These are phyloP conservation scores for Drosophila nigricruria DNA, from an alignment of 2,888 invertebrate species.

Conservation along the genomic window DNA sequence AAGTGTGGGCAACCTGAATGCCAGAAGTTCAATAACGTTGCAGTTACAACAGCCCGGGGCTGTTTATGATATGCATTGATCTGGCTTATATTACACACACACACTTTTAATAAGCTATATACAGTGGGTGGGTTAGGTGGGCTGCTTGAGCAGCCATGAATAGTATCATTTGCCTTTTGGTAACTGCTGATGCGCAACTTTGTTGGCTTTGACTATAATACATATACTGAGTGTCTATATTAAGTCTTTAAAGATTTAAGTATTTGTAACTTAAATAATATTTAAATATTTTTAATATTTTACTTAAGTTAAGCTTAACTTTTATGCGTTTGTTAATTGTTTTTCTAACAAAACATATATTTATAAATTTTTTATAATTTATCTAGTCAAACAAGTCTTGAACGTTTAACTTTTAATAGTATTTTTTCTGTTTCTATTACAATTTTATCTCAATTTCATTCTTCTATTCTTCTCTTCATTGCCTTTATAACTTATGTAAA, in stretches of 20 bases:
- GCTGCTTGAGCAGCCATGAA: not conserved
- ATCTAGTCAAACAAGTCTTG: no score
- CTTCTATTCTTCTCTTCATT: no score
- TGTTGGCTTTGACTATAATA: not conserved
- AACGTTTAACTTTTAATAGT: no score
- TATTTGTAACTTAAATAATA: not conserved
- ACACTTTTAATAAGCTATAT: slow-evolving; percentile 14
- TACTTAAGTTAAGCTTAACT: no score
- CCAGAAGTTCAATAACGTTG: slow-evolving; percentile 54
- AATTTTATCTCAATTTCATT: no score
- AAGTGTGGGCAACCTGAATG: slow-evolving; percentile 30
- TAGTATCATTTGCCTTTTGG: not conserved
- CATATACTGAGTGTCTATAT: not conserved
- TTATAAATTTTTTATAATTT: no score
- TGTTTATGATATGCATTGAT: slow-evolving; percentile 53
- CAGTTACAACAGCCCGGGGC: slow-evolving; percentile 19
- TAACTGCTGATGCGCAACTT: not conserved
- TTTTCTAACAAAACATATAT: no score
- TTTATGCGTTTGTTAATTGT: no score
- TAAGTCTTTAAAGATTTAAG: no score
- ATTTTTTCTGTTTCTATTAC: no score
- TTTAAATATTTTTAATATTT: no score
- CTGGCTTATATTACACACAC: slow-evolving; percentile 21
- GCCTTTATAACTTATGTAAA: no score
- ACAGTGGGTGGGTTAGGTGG: not conserved